A percentile compares a stretch with the other conserved stretches of the same genome.
Conservation (phyloP, 2,797 vertebrate species). For the Alfaro cultratus region DNA sequence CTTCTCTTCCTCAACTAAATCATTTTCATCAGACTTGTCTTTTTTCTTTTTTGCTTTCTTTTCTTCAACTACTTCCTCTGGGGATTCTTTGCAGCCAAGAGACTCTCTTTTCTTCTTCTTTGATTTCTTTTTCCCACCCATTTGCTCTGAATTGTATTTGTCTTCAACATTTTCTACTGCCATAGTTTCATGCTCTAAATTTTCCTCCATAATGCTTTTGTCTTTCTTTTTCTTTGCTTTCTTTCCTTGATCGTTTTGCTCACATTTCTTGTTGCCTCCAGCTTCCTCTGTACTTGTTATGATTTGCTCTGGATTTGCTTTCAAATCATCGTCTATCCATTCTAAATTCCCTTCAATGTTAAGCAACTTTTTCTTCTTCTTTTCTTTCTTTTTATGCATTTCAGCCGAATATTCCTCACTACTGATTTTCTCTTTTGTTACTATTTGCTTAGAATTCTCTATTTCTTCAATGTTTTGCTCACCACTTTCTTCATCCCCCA, state of each 20-base stretch:
- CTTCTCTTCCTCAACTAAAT: not conserved
- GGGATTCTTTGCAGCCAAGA: constrained; percentile 1
- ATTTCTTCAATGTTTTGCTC: constrained; percentile 15
- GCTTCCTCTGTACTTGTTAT: not conserved
- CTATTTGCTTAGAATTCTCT: constrained; percentile 7
- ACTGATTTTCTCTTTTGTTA: constrained; percentile 27
- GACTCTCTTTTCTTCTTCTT: constrained; percentile 8
- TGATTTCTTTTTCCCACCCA: constrained; percentile 19
- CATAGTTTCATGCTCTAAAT: not conserved
- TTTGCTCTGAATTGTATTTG: not conserved
- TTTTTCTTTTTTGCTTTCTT: constrained; percentile 34
- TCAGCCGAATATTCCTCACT: constrained; percentile 10
- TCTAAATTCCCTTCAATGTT: not conserved
- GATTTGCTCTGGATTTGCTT: not conserved
- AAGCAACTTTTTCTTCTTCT: constrained; percentile 12
- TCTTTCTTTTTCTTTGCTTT: constrained; percentile 13
- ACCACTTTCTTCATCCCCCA: not conserved
- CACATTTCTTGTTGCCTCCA: not conserved
- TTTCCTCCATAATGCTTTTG: not conserved
- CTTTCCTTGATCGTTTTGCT: constrained; percentile 3
- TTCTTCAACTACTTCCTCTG: constrained; percentile 26
- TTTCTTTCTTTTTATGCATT: constrained; percentile 18
- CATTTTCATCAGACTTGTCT: constrained; percentile 14
- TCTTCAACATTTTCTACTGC: not conserved
- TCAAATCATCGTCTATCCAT: not conserved